These are phyloP conservation scores for Cephalotes varians DNA, from an alignment of 2,888 invertebrate genomes.

Conservation along the genomic window DNA sequence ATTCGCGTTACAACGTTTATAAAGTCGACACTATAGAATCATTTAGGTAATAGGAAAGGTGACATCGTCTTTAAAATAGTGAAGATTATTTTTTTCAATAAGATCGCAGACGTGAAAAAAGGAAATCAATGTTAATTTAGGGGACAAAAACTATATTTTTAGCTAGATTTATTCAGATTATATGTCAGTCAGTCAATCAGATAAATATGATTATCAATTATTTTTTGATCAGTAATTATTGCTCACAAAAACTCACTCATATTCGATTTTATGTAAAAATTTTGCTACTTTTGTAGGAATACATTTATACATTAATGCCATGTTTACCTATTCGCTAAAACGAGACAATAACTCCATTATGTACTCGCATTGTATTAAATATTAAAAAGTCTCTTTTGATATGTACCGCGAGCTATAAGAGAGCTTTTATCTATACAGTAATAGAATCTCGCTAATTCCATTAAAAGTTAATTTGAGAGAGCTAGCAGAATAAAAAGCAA, in stretches of 20 bases:
- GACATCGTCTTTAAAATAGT: conserved; percentile 1
- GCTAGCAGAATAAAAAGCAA: conserved; percentile 12
- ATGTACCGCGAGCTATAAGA: conserved; percentile 1
- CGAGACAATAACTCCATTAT: conserved; percentile 31
- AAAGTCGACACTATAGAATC: conserved; percentile 52
- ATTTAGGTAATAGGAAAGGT: conserved; percentile 34
- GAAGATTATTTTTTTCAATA: not conserved
- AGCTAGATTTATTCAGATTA: not conserved
- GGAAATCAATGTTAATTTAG: not conserved
- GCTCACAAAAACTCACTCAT: not conserved
- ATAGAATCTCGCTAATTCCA: conserved; percentile 44
- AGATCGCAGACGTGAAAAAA: not conserved
- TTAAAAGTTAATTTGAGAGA: conserved; percentile 47
- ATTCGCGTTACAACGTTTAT: conserved; percentile 28
- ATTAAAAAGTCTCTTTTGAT: conserved; percentile 48
- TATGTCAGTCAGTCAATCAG: too few species aligned
- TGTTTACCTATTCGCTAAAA: conserved; percentile 41
- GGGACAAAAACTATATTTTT: not conserved
- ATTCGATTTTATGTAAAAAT: not conserved
- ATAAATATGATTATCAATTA: conserved; percentile 10
- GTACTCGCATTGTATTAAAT: not conserved
- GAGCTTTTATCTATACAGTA: conserved; percentile 41
- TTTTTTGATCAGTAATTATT: not conserved
- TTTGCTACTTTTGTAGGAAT: not conserved
- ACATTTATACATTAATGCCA: conserved; percentile 2